Evolutionary conservation across 2,888 invertebrate genomes (phyloP).

Genomic region (Ctenicera cuprea): DNA sequence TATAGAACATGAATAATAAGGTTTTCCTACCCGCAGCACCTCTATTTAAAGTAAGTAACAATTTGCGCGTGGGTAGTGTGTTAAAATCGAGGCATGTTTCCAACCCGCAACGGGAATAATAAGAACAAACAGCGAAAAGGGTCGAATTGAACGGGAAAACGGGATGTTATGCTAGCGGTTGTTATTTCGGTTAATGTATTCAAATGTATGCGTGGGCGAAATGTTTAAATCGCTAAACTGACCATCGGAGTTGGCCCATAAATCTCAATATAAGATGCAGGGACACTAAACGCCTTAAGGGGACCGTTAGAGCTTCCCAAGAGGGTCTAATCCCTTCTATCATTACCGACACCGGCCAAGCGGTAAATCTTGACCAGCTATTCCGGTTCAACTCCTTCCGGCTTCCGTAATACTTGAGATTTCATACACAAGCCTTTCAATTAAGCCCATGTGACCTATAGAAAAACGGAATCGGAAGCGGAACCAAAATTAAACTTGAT

Average conservation of each 20-base stretch:
- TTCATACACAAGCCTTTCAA: constrained; percentile 30
- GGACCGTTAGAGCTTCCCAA: constrained; percentile 54
- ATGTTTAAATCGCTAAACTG: constrained; percentile 63
- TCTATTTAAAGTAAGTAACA: not conserved
- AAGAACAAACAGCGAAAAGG: not conserved
- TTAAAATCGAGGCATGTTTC: constrained; percentile 7
- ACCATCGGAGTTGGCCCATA: constrained; percentile 61
- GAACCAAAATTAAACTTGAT: too few relatives aligned
- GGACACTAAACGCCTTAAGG: constrained; percentile 57
- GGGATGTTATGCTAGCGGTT: constrained; percentile 7
- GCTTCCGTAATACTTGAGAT: constrained; percentile 21
- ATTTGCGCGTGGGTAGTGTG: not conserved
- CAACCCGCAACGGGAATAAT: not conserved
- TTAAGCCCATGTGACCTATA: constrained; percentile 10
- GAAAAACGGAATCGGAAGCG: too few relatives aligned
- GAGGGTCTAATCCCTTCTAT: constrained; percentile 59
- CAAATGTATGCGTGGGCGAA: constrained; percentile 44
- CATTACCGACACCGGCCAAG: constrained; percentile 57
- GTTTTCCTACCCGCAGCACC: not conserved
- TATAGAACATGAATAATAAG: constrained; percentile 36
- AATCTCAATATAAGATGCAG: constrained; percentile 69
- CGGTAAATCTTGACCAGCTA: constrained; percentile 57
- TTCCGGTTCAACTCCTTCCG: constrained; percentile 45
- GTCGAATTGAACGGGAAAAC: not conserved
- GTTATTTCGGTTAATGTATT: constrained; percentile 32